Percentiles rank a stretch among this genome's conserved stretches.
These are phyloP conservation scores for Alloscopus bannaensis DNA, from an alignment of 2,888 invertebrate genomes.

Conservation along the genomic window DNA sequence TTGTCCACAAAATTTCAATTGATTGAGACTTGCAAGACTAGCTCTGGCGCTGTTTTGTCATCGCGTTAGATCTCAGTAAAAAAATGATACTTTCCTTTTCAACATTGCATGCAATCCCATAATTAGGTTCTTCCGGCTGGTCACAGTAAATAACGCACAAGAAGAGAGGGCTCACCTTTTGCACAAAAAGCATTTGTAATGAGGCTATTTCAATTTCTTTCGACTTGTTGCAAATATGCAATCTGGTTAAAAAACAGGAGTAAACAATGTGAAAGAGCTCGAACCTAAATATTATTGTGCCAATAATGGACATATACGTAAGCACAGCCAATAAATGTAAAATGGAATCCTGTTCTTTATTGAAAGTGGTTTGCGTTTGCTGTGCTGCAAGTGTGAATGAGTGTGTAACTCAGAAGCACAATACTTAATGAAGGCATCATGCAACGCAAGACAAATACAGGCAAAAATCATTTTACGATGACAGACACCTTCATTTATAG, in stretches of 20 bases:
- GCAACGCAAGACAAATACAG: too few species aligned
- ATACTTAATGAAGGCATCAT: too few species aligned
- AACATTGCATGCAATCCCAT: constrained; percentile 37
- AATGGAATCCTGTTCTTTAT: not conserved
- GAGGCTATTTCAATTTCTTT: constrained; percentile 39
- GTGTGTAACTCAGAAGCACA: too few species aligned
- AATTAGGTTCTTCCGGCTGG: constrained; percentile 57
- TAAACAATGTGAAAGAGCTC: constrained; percentile 27
- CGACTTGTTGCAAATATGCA: constrained; percentile 7
- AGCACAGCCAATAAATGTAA: too few species aligned
- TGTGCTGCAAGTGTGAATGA: constrained; percentile 27
- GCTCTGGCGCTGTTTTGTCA: not conserved
- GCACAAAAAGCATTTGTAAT: not conserved
- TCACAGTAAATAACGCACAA: constrained; percentile 24
- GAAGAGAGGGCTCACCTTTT: constrained; percentile 11
- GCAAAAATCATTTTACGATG: constrained; percentile 42
- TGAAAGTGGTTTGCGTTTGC: not conserved
- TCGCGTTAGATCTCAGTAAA: constrained; percentile 3
- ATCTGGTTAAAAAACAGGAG: constrained; percentile 38
- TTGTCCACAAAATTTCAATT: not conserved
- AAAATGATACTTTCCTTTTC: constrained; percentile 34
- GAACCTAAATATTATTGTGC: constrained; percentile 19
- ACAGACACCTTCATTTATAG: constrained; percentile 45
- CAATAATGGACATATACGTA: too few species aligned
- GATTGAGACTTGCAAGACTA: constrained; percentile 27